Percentiles rank a stretch among this genome's conserved stretches.
These are phyloP conservation scores for Xenops minutus DNA, from an alignment of 2,797 vertebrate species.

Conservation along the genomic window DNA sequence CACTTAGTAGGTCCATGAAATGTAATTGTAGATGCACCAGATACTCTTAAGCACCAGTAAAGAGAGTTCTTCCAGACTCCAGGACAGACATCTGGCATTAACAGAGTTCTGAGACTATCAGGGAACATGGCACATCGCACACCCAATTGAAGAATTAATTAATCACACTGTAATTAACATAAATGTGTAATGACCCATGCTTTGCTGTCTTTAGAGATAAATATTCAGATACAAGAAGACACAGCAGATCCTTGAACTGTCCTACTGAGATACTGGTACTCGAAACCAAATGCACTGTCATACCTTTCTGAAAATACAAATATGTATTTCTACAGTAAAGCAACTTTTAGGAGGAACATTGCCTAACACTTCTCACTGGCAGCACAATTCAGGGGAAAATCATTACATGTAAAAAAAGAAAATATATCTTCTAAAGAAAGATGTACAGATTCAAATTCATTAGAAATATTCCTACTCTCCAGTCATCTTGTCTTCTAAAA, in stretches of 20 bases:
- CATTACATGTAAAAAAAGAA: neutral
- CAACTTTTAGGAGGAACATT: neutral
- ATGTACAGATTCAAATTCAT: neutral
- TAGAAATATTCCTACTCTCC: neutral
- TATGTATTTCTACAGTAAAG: neutral
- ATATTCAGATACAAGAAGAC: neutral
- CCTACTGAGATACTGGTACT: neutral
- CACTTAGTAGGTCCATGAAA: neutral
- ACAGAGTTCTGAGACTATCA: neutral
- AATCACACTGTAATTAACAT: constrained; percentile 6
- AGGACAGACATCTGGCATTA: neutral
- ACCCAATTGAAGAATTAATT: neutral
- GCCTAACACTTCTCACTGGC: neutral
- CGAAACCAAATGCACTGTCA: neutral
- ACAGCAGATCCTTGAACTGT: neutral
- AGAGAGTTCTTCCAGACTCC: neutral
- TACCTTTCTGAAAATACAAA: neutral
- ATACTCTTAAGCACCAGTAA: neutral
- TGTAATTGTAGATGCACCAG: neutral
- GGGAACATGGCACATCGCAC: neutral
- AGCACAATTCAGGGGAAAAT: neutral
- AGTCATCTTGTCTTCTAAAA: neutral
- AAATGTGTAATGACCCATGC: neutral
- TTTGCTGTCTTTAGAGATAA: neutral
- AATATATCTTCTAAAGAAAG: neutral